Evolutionary conservation across 2,113 vertebrate genomes (phyloP), one percentile per base, ranked within the genome.

Genomic region (Sebastes schlegelii): DNA sequence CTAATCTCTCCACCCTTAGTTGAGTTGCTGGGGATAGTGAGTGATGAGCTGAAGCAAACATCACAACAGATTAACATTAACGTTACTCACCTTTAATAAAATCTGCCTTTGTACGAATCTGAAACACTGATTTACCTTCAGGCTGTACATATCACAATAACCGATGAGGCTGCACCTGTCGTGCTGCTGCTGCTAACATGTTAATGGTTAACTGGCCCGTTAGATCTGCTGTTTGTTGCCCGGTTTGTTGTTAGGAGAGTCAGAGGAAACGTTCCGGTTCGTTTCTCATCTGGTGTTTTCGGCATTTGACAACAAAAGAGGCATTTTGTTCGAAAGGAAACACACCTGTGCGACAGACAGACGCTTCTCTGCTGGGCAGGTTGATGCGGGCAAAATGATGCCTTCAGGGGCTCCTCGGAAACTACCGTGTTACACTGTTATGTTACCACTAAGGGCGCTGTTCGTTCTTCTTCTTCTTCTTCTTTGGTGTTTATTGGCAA

Each of bases 361-460:
- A 63, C 79, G 11, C 26, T 26, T 26, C 26, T 26, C 26, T 26
- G 42, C 45, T 2, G 54, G 52, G 63, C 83, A 87, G 77, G 69
- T 58, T 78, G 78, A 81, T 90, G 88, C 88, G 83, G 90, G 73
- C 69, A 40, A 88, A 77, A 72, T 11, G 86, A 8, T 23, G 57
- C 90, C 0, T 92, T 90, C 82, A 87, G 0, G 26, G 6, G 82
- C 1, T 0, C 40, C 77, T 87, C 74, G 90, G 82, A 88, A 79
- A 74, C 75, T 9, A n/a, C 0, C 21, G 0, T 0, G 9, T 9
- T 23, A 14, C 13, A 5, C 26, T 40, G 14, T 13, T 10, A 66
- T 5, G 1, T 52, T 14, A 63, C 58, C 17, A 12, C 26, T 8
- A 16, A 49, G 6, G 46, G 73, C 34, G 49, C 61, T 23, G 57